Evolutionary conservation across 2,113 vertebrate species (phyloP), one percentile per base, ranked within the genome.

Genomic region (Procavia capensis): DNA sequence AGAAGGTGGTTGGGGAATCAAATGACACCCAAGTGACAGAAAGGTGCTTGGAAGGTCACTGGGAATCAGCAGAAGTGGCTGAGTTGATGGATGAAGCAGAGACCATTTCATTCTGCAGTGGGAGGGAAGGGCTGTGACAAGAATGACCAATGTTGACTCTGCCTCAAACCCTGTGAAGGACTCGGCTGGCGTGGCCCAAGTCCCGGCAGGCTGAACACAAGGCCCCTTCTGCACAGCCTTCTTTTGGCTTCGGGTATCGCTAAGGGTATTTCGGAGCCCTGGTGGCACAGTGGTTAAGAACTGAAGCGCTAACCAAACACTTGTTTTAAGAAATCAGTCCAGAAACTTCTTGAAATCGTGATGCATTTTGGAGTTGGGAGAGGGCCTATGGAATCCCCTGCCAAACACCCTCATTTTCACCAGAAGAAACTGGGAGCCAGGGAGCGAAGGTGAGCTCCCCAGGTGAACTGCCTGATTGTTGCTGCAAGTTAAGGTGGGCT

Each of bases 41-140:
- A 64, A 29, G 29, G 63, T 10, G 27, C 27, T 63, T 63, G 61
- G 25, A 29, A 14, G 25, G 61, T 29, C 61, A 63, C 5, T 63
- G 22, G 54, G 45, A 63, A 22, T 25, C 0, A 0, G 36, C 2
- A 14, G 10, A 39, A 34, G 54, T 8, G 34, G 61, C 2, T 11
- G 20, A 68, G 63, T 6, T 41, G 81, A 68, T 31, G 10, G 31
- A 76, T 4, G 57, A 16, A 41, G 24, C 25, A 5, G 39, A 66
- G n/a, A 66, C 19, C 34, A 31, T 22, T 17, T 2, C 3, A 20
- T 5, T 9, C 36, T 5, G 0, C 9, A 9, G 20, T 1, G 11
- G 80, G 16, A 6, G 8, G 61, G 59, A 57, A 54, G 61, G 36
- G 5, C 45, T 34, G 45, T 6, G 54, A 24, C 63, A 59, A 43